Base-by-base conservation (phyloP, 2,797 vertebrate species). In the Chelon auratus region DNA sequence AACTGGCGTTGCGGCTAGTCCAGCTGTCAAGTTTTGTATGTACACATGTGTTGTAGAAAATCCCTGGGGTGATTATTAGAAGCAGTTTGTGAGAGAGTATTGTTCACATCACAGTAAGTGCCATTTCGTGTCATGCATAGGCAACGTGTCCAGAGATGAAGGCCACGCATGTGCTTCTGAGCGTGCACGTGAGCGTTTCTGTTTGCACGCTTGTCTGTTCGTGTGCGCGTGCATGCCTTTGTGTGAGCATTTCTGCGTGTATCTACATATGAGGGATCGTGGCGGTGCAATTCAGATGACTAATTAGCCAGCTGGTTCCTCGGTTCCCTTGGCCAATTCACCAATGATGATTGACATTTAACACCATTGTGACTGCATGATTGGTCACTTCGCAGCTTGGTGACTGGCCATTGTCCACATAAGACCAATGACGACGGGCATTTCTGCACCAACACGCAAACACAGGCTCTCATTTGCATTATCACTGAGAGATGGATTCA, bases 251-350 rank as follows among this genome's bases (percentile, higher is more conserved):
- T 51, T 71, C 18, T 69, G 62, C 59, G 62, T 39, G 18, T 42
- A 61, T 60, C 53, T 37, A 26, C 64, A 80, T 68, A 63, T 74
- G 66, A 54, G 53, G 53, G 47, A 39, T 77, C 48, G 13, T 37
- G 54, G 73, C 75, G 83, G 78, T 77, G 68, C 57, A 70, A 74
- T 85, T 90, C 74, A 65, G 72, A 81, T 91, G 87, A 92, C 63
- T 92, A 82, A 91, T 82, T 77, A 82, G 80, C 87, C 89, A 89
- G 82, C 81, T 89, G 87, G 77, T 72, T 83, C 81, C 39, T 63
- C 61, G 75, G 53, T 1, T 83, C 57, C 43, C 74, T 77, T 55
- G 57, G 75, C 75, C 75, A 77, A 87, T 77, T 78, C 69, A 73
- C 64, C 77, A 68, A 75, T 73, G 72, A 81, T 84, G 90, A 87